Evolutionary conservation across 2,113 vertebrate species (phyloP).

Genomic region (Rallus limicola): DNA sequence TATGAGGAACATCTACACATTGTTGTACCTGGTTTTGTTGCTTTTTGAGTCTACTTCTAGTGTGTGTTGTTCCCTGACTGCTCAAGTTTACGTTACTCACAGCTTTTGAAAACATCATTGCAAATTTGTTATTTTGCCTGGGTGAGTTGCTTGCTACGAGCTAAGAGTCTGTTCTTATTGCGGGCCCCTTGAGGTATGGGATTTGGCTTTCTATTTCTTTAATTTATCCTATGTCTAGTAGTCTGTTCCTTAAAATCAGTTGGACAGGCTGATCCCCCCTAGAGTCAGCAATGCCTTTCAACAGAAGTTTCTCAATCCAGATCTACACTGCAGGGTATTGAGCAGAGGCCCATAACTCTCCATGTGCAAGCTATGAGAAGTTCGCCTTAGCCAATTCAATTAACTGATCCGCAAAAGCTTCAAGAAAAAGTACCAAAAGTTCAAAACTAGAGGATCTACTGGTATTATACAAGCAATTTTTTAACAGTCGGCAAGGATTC

Average conservation of each 20-base stretch:
- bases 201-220: background rate
- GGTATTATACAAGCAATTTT: background rate
- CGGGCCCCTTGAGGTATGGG: background rate
- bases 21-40: background rate
- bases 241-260: background rate
- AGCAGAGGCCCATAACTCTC: background rate
- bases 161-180: background rate
- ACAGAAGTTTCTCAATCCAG: background rate
- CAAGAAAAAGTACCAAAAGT: background rate
- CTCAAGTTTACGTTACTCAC: background rate
- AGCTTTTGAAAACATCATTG: background rate
- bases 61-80: background rate
- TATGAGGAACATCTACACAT: background rate
- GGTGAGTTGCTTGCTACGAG: background rate
- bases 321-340: rapidly evolving
- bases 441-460: background rate
- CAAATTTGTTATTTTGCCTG: background rate
- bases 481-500: background rate
- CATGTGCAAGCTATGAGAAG: background rate
- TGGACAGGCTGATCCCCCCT: background rate
- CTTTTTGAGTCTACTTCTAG: background rate
- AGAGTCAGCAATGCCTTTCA: background rate
- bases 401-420: background rate
- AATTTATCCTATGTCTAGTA: background rate
- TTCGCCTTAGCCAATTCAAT: background rate